Evolutionary conservation across 2,888 invertebrate species (phyloP).

Genomic region (Elysia crispata): DNA sequence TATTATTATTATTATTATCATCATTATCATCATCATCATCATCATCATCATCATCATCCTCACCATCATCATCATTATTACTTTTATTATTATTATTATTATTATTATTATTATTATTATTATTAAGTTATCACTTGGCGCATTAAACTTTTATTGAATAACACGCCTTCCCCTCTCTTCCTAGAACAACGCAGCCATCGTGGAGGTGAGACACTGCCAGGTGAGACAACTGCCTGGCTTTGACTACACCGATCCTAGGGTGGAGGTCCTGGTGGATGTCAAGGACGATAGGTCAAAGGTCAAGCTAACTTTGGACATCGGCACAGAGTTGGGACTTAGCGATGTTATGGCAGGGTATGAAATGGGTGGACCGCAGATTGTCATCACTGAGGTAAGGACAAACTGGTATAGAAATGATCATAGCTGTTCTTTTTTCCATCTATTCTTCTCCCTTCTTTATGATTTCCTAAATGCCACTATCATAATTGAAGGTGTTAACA

Average conservation of each 20-base stretch:
- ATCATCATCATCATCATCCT: no score
- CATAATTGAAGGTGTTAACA: no score
- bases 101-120: no score
- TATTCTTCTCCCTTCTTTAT: no score
- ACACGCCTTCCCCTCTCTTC: background rate
- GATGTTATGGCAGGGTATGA: conserved; percentile 48
- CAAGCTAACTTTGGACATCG: conserved; percentile 50
- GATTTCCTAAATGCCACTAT: no score
- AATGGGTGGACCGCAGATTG: conserved; percentile 55
- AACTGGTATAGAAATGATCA: background rate
- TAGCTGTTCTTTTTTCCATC: no score
- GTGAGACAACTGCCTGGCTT: conserved; percentile 54
- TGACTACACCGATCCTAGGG: conserved; percentile 59
- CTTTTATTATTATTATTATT: no score
- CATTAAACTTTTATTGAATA: background rate
- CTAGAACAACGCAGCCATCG: background rate
- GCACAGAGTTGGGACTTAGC: conserved; percentile 53
- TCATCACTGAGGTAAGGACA: conserved; percentile 53
- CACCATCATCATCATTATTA: no score
- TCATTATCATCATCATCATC: no score
- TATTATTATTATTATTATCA: no score
- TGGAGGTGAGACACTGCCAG: conserved; percentile 35
- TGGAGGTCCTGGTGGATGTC: conserved; percentile 54
- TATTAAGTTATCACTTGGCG: background rate
- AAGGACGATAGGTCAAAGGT: conserved; percentile 57